These are phyloP conservation scores for Sebastes trivittatus DNA, from an alignment of 2,797 vertebrate species.

Conservation along the genomic window DNA sequence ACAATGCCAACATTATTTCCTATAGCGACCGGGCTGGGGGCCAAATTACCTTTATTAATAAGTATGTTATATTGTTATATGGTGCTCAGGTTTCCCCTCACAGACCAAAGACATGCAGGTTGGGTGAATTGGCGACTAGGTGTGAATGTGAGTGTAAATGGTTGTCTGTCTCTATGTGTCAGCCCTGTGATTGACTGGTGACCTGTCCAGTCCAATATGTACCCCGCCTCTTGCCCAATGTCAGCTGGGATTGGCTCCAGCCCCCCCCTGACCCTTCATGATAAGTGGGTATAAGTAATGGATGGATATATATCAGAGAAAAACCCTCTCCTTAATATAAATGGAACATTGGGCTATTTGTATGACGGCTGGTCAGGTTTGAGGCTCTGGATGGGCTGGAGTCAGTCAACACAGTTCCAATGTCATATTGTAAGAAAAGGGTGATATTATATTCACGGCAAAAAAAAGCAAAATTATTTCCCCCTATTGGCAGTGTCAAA, in stretches of 20 bases:
- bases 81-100: neutral
- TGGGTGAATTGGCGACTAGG: neutral
- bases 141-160: neutral
- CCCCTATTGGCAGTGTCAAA: neutral
- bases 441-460: neutral
- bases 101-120: neutral
- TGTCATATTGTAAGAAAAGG: neutral
- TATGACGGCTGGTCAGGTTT: neutral
- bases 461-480: neutral
- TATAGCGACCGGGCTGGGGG: neutral
- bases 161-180: neutral
- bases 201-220: neutral
- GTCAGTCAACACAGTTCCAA: neutral
- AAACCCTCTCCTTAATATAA: neutral
- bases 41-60: neutral
- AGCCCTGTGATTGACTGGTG: neutral
- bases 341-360: neutral
- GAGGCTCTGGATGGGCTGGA: neutral
- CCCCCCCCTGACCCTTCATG: neutral
- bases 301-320: neutral
- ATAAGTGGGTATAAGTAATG: neutral
- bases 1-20: neutral
- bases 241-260: neutral
- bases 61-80: neutral
- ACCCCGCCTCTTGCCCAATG: neutral